Evolutionary conservation across 2,113 vertebrate genomes (phyloP).

Genomic region (Trachemys scripta): DNA sequence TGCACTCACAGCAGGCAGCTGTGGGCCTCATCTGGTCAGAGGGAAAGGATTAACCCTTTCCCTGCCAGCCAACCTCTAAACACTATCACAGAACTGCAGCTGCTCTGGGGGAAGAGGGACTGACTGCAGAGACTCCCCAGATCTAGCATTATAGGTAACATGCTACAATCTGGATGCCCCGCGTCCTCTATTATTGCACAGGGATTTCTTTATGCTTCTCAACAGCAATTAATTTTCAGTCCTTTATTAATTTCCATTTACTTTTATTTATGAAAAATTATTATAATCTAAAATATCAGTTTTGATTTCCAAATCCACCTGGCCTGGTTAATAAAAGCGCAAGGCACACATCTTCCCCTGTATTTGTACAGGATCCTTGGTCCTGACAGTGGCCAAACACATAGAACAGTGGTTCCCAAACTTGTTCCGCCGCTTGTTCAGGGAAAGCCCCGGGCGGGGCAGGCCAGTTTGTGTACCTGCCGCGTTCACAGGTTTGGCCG

Average conservation of each 20-base stretch:
- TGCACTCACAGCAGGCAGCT: background rate
- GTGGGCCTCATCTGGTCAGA: background rate
- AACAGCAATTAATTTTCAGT: background rate
- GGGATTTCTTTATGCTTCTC: background rate
- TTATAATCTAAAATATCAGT: background rate
- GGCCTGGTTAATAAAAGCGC: background rate
- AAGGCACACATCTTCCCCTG: background rate
- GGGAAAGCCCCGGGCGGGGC: no score
- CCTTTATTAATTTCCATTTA: background rate
- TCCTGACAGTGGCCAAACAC: background rate
- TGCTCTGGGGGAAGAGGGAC: background rate
- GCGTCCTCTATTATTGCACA: background rate
- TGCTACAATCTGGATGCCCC: background rate
- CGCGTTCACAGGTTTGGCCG: no score
- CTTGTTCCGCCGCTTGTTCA: no score
- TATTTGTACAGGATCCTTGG: background rate
- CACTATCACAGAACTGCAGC: background rate
- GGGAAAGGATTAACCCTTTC: background rate
- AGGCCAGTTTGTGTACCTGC: no score
- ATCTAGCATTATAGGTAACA: background rate
- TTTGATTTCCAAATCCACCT: background rate
- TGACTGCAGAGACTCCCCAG: background rate
- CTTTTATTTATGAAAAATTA: background rate
- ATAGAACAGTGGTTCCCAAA: background rate
- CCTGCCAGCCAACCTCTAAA: background rate